Evolutionary conservation across 2,888 invertebrate species (phyloP), one percentile per base, ranked within the genome.

Genomic region (Lycaena phlaeas): DNA sequence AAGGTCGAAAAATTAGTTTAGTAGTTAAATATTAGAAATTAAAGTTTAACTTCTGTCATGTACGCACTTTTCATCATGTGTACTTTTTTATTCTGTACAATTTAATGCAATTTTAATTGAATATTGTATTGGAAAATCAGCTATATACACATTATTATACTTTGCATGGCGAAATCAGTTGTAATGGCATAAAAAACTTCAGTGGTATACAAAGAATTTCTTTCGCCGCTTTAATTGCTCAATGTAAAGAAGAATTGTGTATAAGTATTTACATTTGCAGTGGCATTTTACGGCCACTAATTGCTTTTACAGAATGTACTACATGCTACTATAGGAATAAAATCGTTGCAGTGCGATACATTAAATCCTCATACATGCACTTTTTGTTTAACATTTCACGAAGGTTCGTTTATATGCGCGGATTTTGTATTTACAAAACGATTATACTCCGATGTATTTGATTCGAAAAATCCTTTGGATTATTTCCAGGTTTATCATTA

Each of bases 271-370:
- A 42, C 44, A 37, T 44, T 27, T 36, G 36, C 38, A 22, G 36
- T 38, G 38, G 46, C 34, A 40, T 42, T 46, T 46, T 42, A 31
- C 30, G 15, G 27, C 27, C 42, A 38, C 34, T 47, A 47, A 47
- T 44, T 47, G 46, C 46, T 47, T 44, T 38, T 40, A 38, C 44
- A 42, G 38, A 46, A 47, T 42, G 42, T 46, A 30, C n/a, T 40
- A 39, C 39, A 41, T 28, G 43, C 36, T 22, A 44, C 38, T 44
- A 38, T 26, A 36, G 41, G 40, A 40, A 38, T 44, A 44, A 44
- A 44, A 40, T 40, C 15, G 40, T 43, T 22, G 43, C 41, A 15
- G 36, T 26, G 14, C 36, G 38, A 39, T 38, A 43, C 31, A 36
- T 41, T 41, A 43, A 36, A 36, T 43, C 25, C 36, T 26, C 37